Evolutionary conservation across 2,113 vertebrate species (phyloP), one percentile per base, ranked within the genome.

Genomic region (Thamnaconus septentrionalis): DNA sequence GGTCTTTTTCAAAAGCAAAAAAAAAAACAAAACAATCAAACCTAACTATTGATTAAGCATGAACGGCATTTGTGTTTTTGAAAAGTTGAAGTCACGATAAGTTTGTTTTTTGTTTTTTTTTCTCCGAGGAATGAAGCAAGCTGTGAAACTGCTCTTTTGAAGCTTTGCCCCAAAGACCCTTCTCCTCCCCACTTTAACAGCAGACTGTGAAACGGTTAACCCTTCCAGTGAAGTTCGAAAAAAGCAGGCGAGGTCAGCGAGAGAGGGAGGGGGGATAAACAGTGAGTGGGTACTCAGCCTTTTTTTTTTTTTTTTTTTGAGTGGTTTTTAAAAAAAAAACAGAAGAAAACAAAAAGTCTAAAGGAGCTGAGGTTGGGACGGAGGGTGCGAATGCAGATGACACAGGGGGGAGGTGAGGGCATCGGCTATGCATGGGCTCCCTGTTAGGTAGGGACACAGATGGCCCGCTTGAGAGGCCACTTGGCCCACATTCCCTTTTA

Each of bases 161-260:
- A 88, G 88, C 88, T 90, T 90, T 84, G 79, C 78, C 85, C 88
- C 87, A 87, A 88, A 90, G 85, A 86, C 79, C 74, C 75, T 88
- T 78, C 61, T 76, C 74, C 60, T 78, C 61, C 80, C 80, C 75
- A 67, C 68, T 64, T 55, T 54, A 62, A 77, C 68, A 80, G 74
- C 76, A 83, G 81, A 82, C 79, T 81, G 77, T 81, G 79, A 87
- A 83, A 81, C 78, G 61, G 85, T 83, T 75, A 60, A 66, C 61
- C 59, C 74, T 82, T 59, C 67, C 66, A 79, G 75, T 59, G n/a
- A 44, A 59, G 53, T 64, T 8, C 41, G 5, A 57, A 58, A 75
- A 59, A 47, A 40, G 18, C 18, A 50, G 44, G 48, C 3, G 41
- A 68, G 45, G 68, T 39, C 50, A 76, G 69, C 69, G 59, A 70